These are phyloP conservation scores for Plebejus melissa DNA, from an alignment of 2,888 invertebrate genomes.

Conservation along the genomic window DNA sequence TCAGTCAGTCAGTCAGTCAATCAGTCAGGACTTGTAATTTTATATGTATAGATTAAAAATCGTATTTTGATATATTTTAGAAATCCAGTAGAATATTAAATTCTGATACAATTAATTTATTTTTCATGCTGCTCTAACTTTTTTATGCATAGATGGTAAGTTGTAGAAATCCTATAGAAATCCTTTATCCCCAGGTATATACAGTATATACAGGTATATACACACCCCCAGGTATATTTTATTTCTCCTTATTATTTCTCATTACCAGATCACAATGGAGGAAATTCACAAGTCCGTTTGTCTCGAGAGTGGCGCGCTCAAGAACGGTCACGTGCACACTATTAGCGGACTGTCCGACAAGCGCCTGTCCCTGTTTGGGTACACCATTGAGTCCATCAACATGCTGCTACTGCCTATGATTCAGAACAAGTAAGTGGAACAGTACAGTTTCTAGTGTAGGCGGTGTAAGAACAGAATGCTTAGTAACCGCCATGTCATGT, in stretches of 20 bases:
- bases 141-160: constrained; percentile 34
- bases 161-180: constrained; percentile 33
- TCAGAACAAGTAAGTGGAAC: constrained; percentile 86
- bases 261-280: constrained; percentile 87
- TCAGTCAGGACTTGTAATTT: no score
- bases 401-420: constrained; percentile 98
- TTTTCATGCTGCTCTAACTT: constrained; percentile 32
- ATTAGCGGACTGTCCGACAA: constrained; percentile 85
- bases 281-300: constrained; percentile 81
- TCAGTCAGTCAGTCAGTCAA: no score
- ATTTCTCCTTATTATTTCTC: not conserved
- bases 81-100: not conserved
- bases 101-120: constrained; percentile 7
- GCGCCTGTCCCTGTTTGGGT: constrained; percentile 93
- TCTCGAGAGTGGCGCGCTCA: constrained; percentile 47
- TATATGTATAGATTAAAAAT: no score
- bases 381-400: constrained; percentile 96
- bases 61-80: no score
- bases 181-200: no score
- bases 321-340: constrained; percentile 45
- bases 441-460: not conserved
- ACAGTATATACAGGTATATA: no score
- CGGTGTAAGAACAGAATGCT: no score
- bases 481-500: no score
- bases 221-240: no score